phyloP scores from a whole-genome alignment of 2,797 vertebrate species.

The Malacoraja senta region DNA sequence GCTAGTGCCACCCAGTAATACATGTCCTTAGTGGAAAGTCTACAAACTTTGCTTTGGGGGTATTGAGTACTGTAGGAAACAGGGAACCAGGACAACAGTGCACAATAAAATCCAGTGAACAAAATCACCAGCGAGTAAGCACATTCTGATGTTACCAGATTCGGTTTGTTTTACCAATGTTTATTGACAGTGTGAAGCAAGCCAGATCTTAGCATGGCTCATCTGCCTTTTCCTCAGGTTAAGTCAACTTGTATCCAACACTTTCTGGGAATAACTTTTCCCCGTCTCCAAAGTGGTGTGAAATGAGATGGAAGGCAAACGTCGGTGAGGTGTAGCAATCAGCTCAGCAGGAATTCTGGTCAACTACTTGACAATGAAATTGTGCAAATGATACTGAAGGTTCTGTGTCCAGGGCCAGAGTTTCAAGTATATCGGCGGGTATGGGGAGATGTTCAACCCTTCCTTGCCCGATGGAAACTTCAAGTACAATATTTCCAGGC shows the following conservation, averaged over 20 bases:
- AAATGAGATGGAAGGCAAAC: background rate
- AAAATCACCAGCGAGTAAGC: constrained; percentile 46
- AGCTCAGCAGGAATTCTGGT: constrained; percentile 42
- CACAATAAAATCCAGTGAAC: constrained; percentile 35
- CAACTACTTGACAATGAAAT: constrained; percentile 49
- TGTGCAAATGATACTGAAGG: constrained; percentile 50
- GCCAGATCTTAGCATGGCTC: constrained; percentile 64
- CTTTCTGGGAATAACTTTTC: background rate
- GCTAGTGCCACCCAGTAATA: constrained; percentile 55
- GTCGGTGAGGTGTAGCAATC: constrained; percentile 35
- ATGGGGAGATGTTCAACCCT: background rate
- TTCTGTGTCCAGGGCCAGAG: constrained; percentile 40
- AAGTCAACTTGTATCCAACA: constrained; percentile 10
- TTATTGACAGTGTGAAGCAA: constrained; percentile 51
- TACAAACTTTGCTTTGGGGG: constrained; percentile 59
- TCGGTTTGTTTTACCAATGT: constrained; percentile 50
- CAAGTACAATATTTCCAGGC: constrained; percentile 61
- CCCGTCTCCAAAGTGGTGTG: background rate
- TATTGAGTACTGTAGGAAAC: constrained; percentile 49
- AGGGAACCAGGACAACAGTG: constrained; percentile 50
- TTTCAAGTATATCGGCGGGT: constrained; percentile 45
- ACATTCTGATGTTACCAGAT: constrained; percentile 51
- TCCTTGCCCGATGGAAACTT: constrained; percentile 45
- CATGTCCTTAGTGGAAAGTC: constrained; percentile 62
- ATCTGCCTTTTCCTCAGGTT: constrained; percentile 44